phyloP scores from a whole-genome alignment of 2,113 vertebrate species.

The Scophthalmus maximus region DNA sequence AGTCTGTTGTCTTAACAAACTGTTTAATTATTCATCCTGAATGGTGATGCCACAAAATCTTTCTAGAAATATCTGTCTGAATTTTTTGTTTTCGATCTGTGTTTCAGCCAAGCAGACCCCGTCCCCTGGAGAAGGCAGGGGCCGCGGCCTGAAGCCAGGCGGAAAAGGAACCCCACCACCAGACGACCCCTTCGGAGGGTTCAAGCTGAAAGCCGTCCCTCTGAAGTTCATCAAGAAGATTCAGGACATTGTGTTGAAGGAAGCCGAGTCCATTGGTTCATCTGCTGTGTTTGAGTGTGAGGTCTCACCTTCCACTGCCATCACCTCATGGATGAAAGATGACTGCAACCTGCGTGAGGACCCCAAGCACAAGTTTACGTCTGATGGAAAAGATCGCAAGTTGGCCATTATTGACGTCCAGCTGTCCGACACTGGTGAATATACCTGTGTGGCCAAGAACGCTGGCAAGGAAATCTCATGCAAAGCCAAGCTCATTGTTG shows the following conservation, averaged over 20 bases:
- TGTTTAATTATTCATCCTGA: no score
- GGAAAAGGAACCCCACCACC: slow-evolving; percentile 91
- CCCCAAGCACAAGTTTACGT: slow-evolving; percentile 96
- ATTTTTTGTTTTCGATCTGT: slow-evolving; percentile 43
- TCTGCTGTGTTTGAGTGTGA: slow-evolving; percentile 96
- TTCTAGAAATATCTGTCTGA: not conserved
- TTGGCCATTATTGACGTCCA: slow-evolving; percentile 96
- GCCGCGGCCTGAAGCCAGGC: slow-evolving; percentile 89
- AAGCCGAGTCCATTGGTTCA: slow-evolving; percentile 95
- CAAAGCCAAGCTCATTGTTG: slow-evolving; percentile 94
- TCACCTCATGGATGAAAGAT: slow-evolving; percentile 97
- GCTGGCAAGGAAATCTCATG: slow-evolving; percentile 97
- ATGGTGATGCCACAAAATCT: not conserved
- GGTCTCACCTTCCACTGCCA: slow-evolving; percentile 95
- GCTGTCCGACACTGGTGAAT: slow-evolving; percentile 96
- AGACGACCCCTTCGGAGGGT: slow-evolving; percentile 92
- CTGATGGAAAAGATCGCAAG: slow-evolving; percentile 98
- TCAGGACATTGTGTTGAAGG: slow-evolving; percentile 92
- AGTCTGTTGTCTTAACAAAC: slow-evolving; percentile 45
- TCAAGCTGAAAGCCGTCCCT: slow-evolving; percentile 95
- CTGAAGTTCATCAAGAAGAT: slow-evolving; percentile 97
- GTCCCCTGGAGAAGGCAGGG: slow-evolving; percentile 93
- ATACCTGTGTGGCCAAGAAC: slow-evolving; percentile 92
- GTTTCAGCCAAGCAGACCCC: slow-evolving; percentile 92
- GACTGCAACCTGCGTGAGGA: slow-evolving; percentile 93